Conservation (phyloP, 2,113 vertebrate genomes). For the Scophthalmus maximus region DNA sequence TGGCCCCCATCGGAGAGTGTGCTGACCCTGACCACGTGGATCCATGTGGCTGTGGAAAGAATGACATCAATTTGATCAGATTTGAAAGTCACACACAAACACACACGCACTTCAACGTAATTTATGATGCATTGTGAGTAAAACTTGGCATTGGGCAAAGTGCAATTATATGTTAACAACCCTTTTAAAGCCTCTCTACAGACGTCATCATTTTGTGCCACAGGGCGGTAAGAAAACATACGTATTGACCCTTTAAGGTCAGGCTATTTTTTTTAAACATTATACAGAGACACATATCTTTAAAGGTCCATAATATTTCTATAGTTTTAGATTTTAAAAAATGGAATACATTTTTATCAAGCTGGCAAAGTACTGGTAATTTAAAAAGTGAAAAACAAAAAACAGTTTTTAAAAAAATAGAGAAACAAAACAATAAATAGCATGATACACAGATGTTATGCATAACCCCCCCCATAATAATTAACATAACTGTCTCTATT, state of each 20-base stretch:
- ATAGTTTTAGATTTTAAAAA: too few species aligned
- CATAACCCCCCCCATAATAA: neutral
- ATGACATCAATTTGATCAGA: neutral
- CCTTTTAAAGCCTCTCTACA: too few species aligned
- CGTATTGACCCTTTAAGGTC: neutral
- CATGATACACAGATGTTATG: neutral
- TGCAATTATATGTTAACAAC: conserved; percentile 11
- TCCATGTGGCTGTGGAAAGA: conserved; percentile 11
- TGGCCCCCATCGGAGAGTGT: neutral
- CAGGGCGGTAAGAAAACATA: neutral
- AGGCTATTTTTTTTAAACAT: too few species aligned
- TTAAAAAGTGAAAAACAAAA: neutral
- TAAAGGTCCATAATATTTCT: too few species aligned
- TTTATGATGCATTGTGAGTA: conserved; percentile 1
- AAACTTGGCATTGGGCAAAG: too few species aligned
- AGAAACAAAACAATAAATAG: neutral
- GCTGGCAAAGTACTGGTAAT: too few species aligned
- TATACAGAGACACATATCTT: neutral
- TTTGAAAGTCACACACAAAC: neutral
- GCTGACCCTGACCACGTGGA: conserved; percentile 12
- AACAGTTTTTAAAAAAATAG: neutral
- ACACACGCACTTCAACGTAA: neutral
- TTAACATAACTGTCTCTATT: neutral
- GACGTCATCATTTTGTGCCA: neutral
- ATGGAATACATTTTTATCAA: too few species aligned